phyloP scores from a whole-genome alignment of 2,113 vertebrate genomes.

The Vimba vimba region DNA sequence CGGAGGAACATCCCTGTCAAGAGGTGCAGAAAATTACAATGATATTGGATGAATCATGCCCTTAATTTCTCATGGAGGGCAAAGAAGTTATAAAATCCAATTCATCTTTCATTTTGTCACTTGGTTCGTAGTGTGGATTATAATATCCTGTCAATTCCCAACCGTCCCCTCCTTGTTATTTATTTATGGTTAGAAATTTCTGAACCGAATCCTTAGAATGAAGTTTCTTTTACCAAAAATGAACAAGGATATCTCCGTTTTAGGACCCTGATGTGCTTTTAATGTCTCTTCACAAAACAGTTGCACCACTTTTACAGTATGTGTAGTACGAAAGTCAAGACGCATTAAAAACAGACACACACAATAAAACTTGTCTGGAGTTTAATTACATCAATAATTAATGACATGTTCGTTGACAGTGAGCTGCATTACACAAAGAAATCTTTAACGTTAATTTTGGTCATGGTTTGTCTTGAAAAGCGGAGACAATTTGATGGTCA shows the following conservation, averaged over 20 bases:
- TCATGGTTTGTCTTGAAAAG: no score
- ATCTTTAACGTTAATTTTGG: no score
- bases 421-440: no score
- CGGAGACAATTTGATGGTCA: no score
- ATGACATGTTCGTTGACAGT: no score
- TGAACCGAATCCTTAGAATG: background rate
- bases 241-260: background rate
- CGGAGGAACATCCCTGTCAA: constrained; percentile 22
- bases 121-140: background rate
- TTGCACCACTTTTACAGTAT: background rate
- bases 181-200: background rate
- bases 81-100: background rate
- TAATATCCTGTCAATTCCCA: background rate
- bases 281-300: background rate
- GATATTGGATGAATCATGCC: constrained; percentile 1
- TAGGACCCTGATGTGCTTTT: background rate
- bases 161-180: background rate
- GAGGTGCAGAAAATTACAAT: constrained; percentile 16
- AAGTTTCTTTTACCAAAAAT: background rate
- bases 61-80: constrained; percentile 3
- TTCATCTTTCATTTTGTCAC: constrained; percentile 25
- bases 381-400: no score
- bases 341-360: no score
- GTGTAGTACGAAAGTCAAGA: background rate
- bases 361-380: no score